phyloP scores from a whole-genome alignment of 2,113 vertebrate genomes.

The Catharus minimus region DNA sequence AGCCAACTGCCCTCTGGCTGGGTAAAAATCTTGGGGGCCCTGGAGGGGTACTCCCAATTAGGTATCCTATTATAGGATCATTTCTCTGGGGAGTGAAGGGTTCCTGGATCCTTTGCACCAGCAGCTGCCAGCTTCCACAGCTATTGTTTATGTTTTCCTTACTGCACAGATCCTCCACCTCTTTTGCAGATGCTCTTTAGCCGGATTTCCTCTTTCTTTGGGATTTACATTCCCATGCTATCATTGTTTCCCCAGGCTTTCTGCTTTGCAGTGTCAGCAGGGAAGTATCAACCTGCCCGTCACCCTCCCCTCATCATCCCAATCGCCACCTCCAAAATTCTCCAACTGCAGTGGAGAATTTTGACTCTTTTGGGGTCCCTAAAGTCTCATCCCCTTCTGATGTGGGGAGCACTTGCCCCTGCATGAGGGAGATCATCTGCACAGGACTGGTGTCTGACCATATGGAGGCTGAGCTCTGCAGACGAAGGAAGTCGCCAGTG shows the following conservation, averaged over 20 bases:
- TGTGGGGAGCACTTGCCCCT: background rate
- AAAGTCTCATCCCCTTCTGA: background rate
- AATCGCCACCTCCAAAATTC: background rate
- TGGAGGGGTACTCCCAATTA: background rate
- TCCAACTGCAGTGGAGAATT: background rate
- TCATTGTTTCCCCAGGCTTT: background rate
- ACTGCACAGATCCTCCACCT: background rate
- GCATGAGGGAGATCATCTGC: background rate
- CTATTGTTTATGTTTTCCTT: background rate
- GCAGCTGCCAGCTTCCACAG: background rate
- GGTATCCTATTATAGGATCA: background rate
- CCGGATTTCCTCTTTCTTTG: slow-evolving; percentile 29
- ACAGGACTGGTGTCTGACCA: background rate
- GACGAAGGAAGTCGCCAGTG: background rate
- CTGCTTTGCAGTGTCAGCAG: background rate
- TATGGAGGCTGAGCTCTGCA: background rate
- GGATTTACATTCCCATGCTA: slow-evolving; percentile 1
- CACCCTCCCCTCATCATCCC: background rate
- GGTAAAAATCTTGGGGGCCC: background rate
- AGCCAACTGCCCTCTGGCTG: background rate
- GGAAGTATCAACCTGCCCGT: background rate
- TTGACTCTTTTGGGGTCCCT: background rate
- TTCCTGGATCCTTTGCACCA: background rate
- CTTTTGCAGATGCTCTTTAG: slow-evolving; percentile 8
- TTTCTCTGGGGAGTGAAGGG: background rate